Evolutionary conservation across 1,140 invertebrate genomes (phyloP), one percentile per base, ranked within the genome.

Genomic region (Drosophila willistoni): DNA sequence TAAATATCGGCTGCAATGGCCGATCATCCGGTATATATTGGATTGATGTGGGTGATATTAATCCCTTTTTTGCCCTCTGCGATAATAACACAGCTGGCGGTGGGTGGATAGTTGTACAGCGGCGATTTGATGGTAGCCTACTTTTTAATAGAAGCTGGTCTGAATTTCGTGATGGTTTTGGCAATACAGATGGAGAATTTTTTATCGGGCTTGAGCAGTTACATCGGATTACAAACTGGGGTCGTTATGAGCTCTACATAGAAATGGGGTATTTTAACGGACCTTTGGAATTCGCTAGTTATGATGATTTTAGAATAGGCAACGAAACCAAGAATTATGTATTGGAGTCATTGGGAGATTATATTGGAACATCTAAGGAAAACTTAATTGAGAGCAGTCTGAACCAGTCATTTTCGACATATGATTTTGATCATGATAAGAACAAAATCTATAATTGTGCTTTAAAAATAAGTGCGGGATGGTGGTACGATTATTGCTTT

Each of bases 71-170:
- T 12, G 36, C 36, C 12, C 10, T 12, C 36, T 39, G 36, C 36
- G 36, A 39, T 39, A 12, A 12, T 5, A 9, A 39, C 10, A 39
- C 36, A 13, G 10, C 36, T 44, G 6, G 14, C 14, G n/a, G 14
- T 44, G n/a, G 14, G 7, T 14, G 13, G 42, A 44, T 44, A 14
- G 14, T 44, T 17, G 14, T 44, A 0, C 42, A 44, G 14, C n/a
- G 14, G 5, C 42, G 42, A 14, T 14, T 14, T 7, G 5, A 44
- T 6, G 42, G 14, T 7, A 44, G 14, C 5, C 6, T 17, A 56
- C 33, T 44, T 7, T 67, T 67, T 34, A 19, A 60, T 47, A 47
- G 65, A 47, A 51, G 12, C 17, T 67, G 65, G 65, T 22, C 55
- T 7, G 39, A 44, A 1, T 67, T 42, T n/a, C 4, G 25, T 17